Evolutionary conservation across 1,140 invertebrate species (phyloP), one percentile per base, ranked within the genome.

Genomic region (Drosophila athabasca): DNA sequence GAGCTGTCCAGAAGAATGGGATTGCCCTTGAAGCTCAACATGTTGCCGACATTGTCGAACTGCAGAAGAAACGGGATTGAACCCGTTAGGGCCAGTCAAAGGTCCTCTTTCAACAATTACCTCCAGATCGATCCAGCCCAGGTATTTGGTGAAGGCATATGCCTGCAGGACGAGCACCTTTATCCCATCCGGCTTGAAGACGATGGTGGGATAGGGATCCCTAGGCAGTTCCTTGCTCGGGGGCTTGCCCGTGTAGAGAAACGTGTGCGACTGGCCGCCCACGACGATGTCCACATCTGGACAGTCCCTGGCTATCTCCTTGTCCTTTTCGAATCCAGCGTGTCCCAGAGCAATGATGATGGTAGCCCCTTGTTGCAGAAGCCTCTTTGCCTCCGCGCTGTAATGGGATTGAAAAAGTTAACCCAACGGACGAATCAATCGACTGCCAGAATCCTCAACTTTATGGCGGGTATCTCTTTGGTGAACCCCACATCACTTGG

Each of bases 281-380:
- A 99, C 95, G 0, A 99, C 96, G 1, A 98, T 81, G 92, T 98
- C 97, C 6, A 98, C 94, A 4, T 95, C 94, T 15, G 95, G 94
- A 8, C 98, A 96, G 70, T 96, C 92, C 55, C 82, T 90, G 0
- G 96, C 97, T 64, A 98, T 96, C 87, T 94, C 92, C 80, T 95
- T 93, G 88, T 99, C 97, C 69, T 93, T 94, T 1, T 91, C 91
- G 77, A 93, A 97, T 1, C 98, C 98, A 0, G 97, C 96, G 93
- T 99, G 97, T 0, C 97, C 97, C 6, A 98, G 83, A 0, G 96
- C 97, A 22, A 99, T 97, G 3, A 98, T 94, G 51, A 98, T 97
- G 43, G 96, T 94, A 0, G 97, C 92, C 7, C 95, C 96, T 43
- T 93, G 45, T 0, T 90, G 79, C 76, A 94, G 93, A 0, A 98